Evolutionary conservation across 1,140 invertebrate species (phyloP).

Genomic region (Rhynchophorus ferrugineus): DNA sequence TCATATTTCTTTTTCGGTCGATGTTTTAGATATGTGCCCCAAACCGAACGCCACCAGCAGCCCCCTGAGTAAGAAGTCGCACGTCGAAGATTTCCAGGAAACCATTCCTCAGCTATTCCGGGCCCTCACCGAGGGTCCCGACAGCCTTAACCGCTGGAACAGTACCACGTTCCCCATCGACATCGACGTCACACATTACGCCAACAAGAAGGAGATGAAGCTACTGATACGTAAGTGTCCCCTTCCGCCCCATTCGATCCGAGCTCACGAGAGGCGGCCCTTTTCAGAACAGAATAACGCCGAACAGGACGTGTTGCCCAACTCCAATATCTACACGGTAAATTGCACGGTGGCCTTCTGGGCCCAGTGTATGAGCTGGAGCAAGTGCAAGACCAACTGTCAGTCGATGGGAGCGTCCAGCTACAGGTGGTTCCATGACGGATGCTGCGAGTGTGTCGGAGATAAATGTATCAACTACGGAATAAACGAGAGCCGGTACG

Average conservation of each 20-base stretch:
- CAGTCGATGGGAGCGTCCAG: slow-evolving; percentile 61
- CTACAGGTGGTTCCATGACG: slow-evolving; percentile 90
- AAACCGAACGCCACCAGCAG: slow-evolving; percentile 67
- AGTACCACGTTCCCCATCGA: slow-evolving; percentile 73
- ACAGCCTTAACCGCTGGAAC: slow-evolving; percentile 60
- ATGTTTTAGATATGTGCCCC: slow-evolving; percentile 77
- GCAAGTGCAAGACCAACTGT: slow-evolving; percentile 76
- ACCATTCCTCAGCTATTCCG: slow-evolving; percentile 76
- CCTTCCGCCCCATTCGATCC: too few relatives aligned
- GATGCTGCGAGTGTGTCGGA: slow-evolving; percentile 91
- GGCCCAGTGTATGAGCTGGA: slow-evolving; percentile 81
- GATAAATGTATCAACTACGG: slow-evolving; percentile 87
- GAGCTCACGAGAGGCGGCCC: too few relatives aligned
- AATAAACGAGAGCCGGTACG: slow-evolving; percentile 71
- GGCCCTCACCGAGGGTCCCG: slow-evolving; percentile 71
- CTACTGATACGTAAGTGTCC: slow-evolving; percentile 55
- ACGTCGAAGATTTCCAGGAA: slow-evolving; percentile 78
- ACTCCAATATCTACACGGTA: slow-evolving; percentile 56
- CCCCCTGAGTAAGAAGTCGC: slow-evolving; percentile 63
- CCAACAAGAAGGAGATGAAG: slow-evolving; percentile 57
- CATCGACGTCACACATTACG: slow-evolving; percentile 43
- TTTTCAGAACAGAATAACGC: slow-evolving; percentile 49
- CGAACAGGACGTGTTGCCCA: slow-evolving; percentile 53
- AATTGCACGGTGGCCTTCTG: slow-evolving; percentile 93
- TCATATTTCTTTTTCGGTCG: too few relatives aligned